Evolutionary conservation across 1,140 invertebrate species (phyloP).

Genomic region (Melanaphis sacchari): DNA sequence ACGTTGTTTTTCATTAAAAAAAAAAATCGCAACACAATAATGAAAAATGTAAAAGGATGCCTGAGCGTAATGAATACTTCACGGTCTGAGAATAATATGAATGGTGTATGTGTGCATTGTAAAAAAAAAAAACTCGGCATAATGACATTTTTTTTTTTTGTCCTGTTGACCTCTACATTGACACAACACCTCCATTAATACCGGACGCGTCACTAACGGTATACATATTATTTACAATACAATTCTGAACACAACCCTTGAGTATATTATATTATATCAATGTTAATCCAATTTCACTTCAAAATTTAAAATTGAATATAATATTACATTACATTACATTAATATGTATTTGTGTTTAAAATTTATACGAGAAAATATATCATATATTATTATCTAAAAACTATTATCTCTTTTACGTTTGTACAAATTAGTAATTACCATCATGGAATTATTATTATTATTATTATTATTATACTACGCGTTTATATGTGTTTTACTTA

Average conservation of each 20-base stretch:
- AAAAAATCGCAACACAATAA: conserved; percentile 45
- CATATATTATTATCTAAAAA: neutral
- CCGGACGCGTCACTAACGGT: neutral
- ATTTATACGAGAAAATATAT: neutral
- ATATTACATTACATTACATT: neutral
- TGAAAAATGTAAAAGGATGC: conserved; percentile 56
- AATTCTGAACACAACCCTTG: neutral
- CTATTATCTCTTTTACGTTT: neutral
- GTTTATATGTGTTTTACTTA: conserved; percentile 7
- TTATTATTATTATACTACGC: neutral
- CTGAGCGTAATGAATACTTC: conserved; percentile 45
- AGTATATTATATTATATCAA: neutral
- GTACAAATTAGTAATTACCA: neutral
- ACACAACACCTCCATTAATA: conserved; percentile 46
- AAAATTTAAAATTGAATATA: neutral
- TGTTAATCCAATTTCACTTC: neutral
- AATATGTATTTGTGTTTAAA: neutral
- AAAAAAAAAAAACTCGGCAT: conserved; percentile 19
- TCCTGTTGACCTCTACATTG: neutral
- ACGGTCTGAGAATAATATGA: conserved; percentile 51
- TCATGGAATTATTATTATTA: neutral
- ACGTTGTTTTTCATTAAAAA: conserved; percentile 55
- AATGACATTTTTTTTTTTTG: conserved; percentile 39
- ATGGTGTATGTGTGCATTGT: neutral
- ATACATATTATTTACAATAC: conserved; percentile 27